Percentiles rank a stretch among this genome's conserved stretches.
These are phyloP conservation scores for Drosophila austrosaltans DNA, from an alignment of 2,888 invertebrate genomes.

Conservation along the genomic window DNA sequence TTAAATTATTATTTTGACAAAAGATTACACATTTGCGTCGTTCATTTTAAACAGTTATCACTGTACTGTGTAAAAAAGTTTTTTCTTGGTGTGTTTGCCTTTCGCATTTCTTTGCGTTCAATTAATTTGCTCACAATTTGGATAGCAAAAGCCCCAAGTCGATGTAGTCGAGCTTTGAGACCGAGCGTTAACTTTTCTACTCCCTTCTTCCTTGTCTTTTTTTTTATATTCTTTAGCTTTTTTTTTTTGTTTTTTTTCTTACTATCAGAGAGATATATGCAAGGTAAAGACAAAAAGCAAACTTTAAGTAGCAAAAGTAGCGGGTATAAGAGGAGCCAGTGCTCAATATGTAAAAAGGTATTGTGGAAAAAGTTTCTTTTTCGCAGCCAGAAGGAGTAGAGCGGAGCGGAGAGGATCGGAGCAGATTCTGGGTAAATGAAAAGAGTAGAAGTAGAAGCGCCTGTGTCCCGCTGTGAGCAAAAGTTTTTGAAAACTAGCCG, in stretches of 20 bases:
- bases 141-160: conserved; percentile 57
- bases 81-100: conserved; percentile 58
- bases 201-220: conserved; percentile 15
- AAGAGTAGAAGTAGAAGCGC: conserved; percentile 16
- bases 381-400: not conserved
- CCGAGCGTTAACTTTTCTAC: conserved; percentile 53
- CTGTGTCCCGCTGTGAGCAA: conserved; percentile 17
- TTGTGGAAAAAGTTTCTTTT: conserved; percentile 64
- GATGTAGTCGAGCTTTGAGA: conserved; percentile 23
- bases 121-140: conserved; percentile 79
- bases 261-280: conserved; percentile 45
- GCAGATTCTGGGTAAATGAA: not conserved
- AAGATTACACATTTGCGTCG: too few relatives aligned
- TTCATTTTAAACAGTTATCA: not conserved
- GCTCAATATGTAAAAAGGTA: conserved; percentile 49
- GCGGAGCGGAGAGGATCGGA: not conserved
- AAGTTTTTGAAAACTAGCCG: conserved; percentile 64
- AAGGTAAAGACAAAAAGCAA: conserved; percentile 72
- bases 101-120: conserved; percentile 78
- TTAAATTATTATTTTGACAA: too few relatives aligned
- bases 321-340: conserved; percentile 33
- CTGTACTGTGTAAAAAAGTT: conserved; percentile 10
- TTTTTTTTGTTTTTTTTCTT: conserved; percentile 26
- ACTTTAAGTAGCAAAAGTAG: conserved; percentile 76
- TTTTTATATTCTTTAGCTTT: not conserved